These are phyloP conservation scores for Drosophila varians DNA, from an alignment of 1,140 invertebrate species.

Conservation along the genomic window DNA sequence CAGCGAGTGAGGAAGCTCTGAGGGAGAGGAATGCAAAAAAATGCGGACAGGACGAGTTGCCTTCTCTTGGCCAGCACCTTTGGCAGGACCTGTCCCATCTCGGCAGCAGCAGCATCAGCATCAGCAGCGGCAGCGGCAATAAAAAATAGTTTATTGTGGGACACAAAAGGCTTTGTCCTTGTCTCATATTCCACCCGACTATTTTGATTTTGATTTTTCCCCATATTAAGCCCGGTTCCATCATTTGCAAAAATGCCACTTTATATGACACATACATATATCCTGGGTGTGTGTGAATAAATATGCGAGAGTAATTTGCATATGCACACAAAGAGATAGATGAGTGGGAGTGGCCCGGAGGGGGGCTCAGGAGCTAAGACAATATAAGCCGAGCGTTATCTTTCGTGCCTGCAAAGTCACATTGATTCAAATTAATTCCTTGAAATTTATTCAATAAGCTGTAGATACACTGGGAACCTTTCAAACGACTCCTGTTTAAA, in stretches of 20 bases:
- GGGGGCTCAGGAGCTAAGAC: constrained; percentile 14
- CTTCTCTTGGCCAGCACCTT: constrained; percentile 25
- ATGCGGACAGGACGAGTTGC: constrained; percentile 6
- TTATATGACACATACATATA: constrained; percentile 44
- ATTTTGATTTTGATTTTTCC: constrained; percentile 41
- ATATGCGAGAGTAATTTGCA: constrained; percentile 43
- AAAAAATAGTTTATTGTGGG: constrained; percentile 67
- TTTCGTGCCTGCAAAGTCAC: not conserved
- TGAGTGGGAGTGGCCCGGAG: not conserved
- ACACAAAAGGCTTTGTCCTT: constrained; percentile 49
- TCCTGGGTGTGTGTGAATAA: constrained; percentile 15
- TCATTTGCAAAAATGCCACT: constrained; percentile 54
- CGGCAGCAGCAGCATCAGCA: constrained; percentile 34
- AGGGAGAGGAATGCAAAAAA: constrained; percentile 3
- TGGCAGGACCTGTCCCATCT: constrained; percentile 4
- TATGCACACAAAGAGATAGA: constrained; percentile 30
- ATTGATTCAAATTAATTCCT: constrained; percentile 21
- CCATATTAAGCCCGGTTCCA: constrained; percentile 31
- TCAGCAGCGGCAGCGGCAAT: constrained; percentile 44
- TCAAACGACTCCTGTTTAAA: too few relatives aligned
- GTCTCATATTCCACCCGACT: constrained; percentile 30
- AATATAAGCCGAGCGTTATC: constrained; percentile 21
- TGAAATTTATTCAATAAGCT: constrained; percentile 29
- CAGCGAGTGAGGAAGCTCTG: not conserved
- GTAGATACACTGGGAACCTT: not conserved